Evolutionary conservation across 2,888 invertebrate species (phyloP), one percentile per base, ranked within the genome.

Genomic region (Hemistola chrysoprasaria): DNA sequence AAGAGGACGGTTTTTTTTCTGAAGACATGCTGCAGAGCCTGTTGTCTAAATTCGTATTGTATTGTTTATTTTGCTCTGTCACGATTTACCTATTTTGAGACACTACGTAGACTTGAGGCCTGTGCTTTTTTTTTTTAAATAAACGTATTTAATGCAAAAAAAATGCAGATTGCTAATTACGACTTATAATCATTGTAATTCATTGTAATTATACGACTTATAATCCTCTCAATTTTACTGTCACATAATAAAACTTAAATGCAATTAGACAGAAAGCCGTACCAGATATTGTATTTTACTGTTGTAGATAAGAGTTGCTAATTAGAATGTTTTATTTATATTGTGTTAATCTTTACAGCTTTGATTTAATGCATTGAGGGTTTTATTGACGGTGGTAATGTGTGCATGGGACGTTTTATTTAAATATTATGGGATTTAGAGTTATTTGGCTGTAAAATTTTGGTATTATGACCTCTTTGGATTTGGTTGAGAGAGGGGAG

Each of bases 311-410:
- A 50, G 16, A 42, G 21, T 40, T 33, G 45, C 42, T 50, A 53
- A 53, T 53, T 50, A 51, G 50, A 45, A 35, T 20, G 24, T 32
- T 47, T 53, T 44, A 46, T 50, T 50, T 50, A 46, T 39, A 25
- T 29, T 8, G 32, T 32, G 41, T 36, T 39, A 29, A 23, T 3
- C 4, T 43, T 43, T 34, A 33, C 16, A n/a, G 26, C 35, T 32
- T 24, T 27, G 22, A 22, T 34, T 42, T 47, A 40, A 42, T 45
- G 34, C 8, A 33, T 30, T 27, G 16, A 27, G 27, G 24, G 32
- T 47, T 49, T 47, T 53, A 50, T n/a, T 40, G 25, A 25, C 30
- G 9, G 10, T 27, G 29, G 38, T 33, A 23, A 23, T 11, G 30
- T 38, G 35, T 21, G 11, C 32, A 38, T 27, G 30, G 16, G 21